phyloP scores from a whole-genome alignment of 2,888 invertebrate species.

The Agrypnus murinus region DNA sequence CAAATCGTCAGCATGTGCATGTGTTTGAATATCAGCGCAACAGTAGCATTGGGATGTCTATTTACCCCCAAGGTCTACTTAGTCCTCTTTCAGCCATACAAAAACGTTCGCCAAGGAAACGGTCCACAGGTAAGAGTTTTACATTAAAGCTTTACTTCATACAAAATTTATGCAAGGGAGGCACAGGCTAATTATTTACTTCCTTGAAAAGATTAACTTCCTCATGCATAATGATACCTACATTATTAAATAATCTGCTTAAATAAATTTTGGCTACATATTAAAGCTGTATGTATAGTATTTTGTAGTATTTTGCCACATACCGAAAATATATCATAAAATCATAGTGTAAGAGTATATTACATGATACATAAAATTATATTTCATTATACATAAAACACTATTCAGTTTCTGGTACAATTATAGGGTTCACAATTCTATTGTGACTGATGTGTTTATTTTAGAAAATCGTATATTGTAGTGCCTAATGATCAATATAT shows the following conservation, averaged over 20 bases:
- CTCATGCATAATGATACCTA: background rate
- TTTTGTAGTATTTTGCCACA: too few relatives aligned
- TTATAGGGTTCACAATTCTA: too few relatives aligned
- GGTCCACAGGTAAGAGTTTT: conserved; percentile 66
- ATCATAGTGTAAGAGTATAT: too few relatives aligned
- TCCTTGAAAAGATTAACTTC: background rate
- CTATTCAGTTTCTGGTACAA: too few relatives aligned
- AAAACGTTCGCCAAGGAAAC: conserved; percentile 80
- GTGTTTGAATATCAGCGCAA: conserved; percentile 85
- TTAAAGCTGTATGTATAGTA: too few relatives aligned
- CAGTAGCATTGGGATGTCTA: conserved; percentile 82
- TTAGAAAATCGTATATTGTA: too few relatives aligned
- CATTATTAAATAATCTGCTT: conserved; percentile 2
- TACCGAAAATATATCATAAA: too few relatives aligned
- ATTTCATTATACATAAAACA: too few relatives aligned
- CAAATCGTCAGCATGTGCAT: conserved; percentile 85
- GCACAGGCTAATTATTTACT: conserved; percentile 9
- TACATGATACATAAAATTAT: too few relatives aligned
- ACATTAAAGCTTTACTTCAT: conserved; percentile 18
- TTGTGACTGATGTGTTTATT: too few relatives aligned
- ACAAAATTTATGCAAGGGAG: conserved; percentile 11
- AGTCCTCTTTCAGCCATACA: conserved; percentile 85
- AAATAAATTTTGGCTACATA: background rate
- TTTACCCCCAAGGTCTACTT: conserved; percentile 87
- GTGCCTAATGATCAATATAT: too few relatives aligned